Conservation (phyloP, 1,140 invertebrate genomes). For the Drusus annulatus region DNA sequence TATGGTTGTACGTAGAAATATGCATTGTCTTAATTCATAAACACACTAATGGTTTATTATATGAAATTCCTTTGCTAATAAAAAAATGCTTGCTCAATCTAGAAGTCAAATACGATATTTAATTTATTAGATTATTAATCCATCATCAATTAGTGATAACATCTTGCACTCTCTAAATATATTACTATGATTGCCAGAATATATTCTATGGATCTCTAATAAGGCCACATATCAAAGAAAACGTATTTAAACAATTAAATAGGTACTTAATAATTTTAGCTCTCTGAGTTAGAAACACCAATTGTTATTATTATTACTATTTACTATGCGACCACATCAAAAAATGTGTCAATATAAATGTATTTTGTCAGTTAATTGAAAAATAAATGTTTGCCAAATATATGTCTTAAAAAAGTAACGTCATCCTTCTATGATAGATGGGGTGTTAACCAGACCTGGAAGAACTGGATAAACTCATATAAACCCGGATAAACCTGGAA, state of each 20-base stretch:
- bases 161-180: neutral
- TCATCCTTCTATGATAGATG: too few relatives aligned
- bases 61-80: neutral
- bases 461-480: neutral
- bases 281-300: conserved; percentile 8
- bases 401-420: neutral
- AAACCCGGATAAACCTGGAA: neutral
- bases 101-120: neutral
- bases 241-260: conserved; percentile 7
- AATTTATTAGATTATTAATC: neutral
- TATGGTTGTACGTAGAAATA: too few relatives aligned
- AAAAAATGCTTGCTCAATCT: neutral
- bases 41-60: neutral
- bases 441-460: neutral
- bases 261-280: neutral
- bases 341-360: neutral
- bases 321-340: neutral
- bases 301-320: conserved; percentile 1
- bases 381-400: neutral
- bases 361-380: neutral
- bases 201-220: conserved; percentile 23
- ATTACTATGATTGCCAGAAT: neutral
- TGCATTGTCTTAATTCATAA: neutral
- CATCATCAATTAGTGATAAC: neutral
- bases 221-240: conserved; percentile 16